Evolutionary conservation across 1,140 invertebrate genomes (phyloP), one percentile per base, ranked within the genome.

Genomic region (Anadara kagoshimensis): DNA sequence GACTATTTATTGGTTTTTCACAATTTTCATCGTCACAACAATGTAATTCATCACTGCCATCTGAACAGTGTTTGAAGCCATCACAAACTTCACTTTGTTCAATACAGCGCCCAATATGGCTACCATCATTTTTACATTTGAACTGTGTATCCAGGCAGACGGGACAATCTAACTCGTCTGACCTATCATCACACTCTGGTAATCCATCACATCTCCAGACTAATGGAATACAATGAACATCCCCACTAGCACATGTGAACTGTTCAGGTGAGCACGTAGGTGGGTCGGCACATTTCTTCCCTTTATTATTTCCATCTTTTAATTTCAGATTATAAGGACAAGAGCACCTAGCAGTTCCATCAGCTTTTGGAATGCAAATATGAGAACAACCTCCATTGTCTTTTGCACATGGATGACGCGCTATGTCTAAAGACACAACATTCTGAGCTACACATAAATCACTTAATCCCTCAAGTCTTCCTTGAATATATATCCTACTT

Each of bases 301-400:
- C 80, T 65, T 89, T 83, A 1, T 29, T 57, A 36, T 36, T 36
- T 36, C 29, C 29, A 36, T 36, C 29, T 53, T 82, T 80, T 51
- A 89, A 73, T 51, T 83, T 76, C 16, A 89, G 65, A 49, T 84
- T 79, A 18, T 81, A 64, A 0, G 88, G 88, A 76, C 88, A 89
- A 14, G 86, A 86, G 71, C 88, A 81, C 26, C 82, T 75, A 10
- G 79, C 69, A n/a, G 72, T 80, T 11, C 75, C 72, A n/a, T 62
- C 95, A 24, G 94, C 95, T 0, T 94, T 92, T 29, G 98, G 94
- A 0, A 99, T 90, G 87, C 98, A 99, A 0, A 99, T 91, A 91
- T 99, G 97, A 0, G 97, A 98, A 86, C 98, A 99, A 0, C 96
- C 88, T 12, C 83, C 80, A 67, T 85, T 87, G 73, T 83, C 80